Conservation (phyloP, 2,797 vertebrate species). For the Nannoperca obscura region DNA sequence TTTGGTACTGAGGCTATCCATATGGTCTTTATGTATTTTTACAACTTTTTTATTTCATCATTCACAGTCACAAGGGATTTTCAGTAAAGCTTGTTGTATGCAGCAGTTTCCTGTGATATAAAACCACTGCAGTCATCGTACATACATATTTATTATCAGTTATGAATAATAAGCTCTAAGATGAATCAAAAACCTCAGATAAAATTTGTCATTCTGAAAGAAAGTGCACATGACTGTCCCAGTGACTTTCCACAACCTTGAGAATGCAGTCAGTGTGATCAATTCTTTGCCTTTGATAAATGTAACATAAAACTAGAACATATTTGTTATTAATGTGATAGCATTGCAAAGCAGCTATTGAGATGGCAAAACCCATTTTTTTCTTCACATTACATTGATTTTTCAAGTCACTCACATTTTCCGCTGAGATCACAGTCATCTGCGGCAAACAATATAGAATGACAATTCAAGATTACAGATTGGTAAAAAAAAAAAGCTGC, state of each 20-base stretch:
- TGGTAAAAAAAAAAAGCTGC: slow-evolving; percentile 37
- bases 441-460: slow-evolving; percentile 44
- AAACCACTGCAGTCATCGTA: slow-evolving; percentile 19
- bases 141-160: slow-evolving; percentile 21
- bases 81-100: slow-evolving; percentile 14
- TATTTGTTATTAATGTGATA: slow-evolving; percentile 61
- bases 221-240: slow-evolving; percentile 33
- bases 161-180: slow-evolving; percentile 13
- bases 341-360: slow-evolving; percentile 39
- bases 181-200: slow-evolving; percentile 29
- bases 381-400: slow-evolving; percentile 70
- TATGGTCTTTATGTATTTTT: slow-evolving; percentile 53
- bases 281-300: slow-evolving; percentile 56
- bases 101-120: slow-evolving; percentile 22
- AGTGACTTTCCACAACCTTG: slow-evolving; percentile 78
- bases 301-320: slow-evolving; percentile 68
- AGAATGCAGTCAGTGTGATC: slow-evolving; percentile 72
- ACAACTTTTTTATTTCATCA: slow-evolving; percentile 3
- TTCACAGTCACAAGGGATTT: background rate
- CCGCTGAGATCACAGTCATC: slow-evolving; percentile 51
- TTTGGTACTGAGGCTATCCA: slow-evolving; percentile 40
- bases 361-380: slow-evolving; percentile 47
- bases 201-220: slow-evolving; percentile 35
- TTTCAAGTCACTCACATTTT: slow-evolving; percentile 61
- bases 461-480: slow-evolving; percentile 51